Evolutionary conservation across 2,888 invertebrate species (phyloP).

Genomic region (Eumacrocentrus americanus): DNA sequence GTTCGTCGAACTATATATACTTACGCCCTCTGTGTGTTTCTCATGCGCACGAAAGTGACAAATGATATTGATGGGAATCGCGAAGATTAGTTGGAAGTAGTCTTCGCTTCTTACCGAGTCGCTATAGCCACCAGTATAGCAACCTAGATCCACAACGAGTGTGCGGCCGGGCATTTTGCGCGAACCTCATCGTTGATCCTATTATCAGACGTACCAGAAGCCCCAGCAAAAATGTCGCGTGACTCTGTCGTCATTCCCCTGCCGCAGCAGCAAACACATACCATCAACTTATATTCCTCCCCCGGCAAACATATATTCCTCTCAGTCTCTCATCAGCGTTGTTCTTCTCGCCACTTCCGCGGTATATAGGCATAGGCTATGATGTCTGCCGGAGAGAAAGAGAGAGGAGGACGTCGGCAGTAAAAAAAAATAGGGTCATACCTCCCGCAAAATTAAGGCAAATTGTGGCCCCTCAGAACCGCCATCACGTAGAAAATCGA

Average conservation of each 20-base stretch:
- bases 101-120: constrained; percentile 22
- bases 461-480: constrained; percentile 50
- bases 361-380: no score
- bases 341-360: no score
- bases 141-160: constrained; percentile 27
- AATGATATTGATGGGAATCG: constrained; percentile 27
- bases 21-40: constrained; percentile 17
- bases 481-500: constrained; percentile 52
- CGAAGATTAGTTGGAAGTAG: constrained; percentile 24
- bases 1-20: constrained; percentile 25
- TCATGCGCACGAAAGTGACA: constrained; percentile 26
- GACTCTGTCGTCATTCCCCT: constrained; percentile 35
- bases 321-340: no score
- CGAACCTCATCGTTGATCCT: constrained; percentile 41
- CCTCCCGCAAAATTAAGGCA: constrained; percentile 52
- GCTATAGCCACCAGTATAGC: background rate
- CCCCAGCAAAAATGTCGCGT: constrained; percentile 39
- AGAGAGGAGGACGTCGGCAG: constrained; percentile 5
- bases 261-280: no score
- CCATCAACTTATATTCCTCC: no score
- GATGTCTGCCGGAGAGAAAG: background rate
- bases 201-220: constrained; percentile 42
- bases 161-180: constrained; percentile 32
- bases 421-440: constrained; percentile 25
- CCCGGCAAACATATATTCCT: no score